Percentiles rank a stretch among this genome's conserved stretches.
Evolutionary conservation across 2,113 vertebrate genomes (phyloP).

Genomic region (Salminus brasiliensis): DNA sequence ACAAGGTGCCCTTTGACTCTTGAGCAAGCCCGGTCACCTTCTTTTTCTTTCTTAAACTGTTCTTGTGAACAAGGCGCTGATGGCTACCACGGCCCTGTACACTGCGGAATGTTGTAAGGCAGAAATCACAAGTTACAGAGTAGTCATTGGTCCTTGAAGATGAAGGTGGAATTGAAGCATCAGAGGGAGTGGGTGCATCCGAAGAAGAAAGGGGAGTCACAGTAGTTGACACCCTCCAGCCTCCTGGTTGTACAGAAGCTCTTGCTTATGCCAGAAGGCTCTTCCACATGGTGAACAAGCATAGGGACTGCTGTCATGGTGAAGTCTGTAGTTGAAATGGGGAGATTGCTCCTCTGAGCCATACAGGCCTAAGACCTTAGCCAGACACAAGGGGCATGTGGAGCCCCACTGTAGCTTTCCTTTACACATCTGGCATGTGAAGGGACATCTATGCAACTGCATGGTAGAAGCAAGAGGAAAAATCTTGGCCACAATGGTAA

Average conservation of each 20-base stretch:
- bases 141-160: constrained; percentile 28
- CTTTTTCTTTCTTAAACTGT: neutral
- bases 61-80: constrained; percentile 42
- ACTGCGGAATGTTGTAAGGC: constrained; percentile 56
- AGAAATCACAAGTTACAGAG: constrained; percentile 51
- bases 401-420: constrained; percentile 40
- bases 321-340: constrained; percentile 49
- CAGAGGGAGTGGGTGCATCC: constrained; percentile 30
- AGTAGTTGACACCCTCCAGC: constrained; percentile 59
- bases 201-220: constrained; percentile 30
- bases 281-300: constrained; percentile 69
- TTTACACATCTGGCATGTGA: constrained; percentile 47
- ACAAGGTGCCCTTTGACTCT: constrained; percentile 42
- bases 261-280: constrained; percentile 71
- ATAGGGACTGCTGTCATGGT: constrained; percentile 61
- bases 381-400: constrained; percentile 38
- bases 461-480: constrained; percentile 70
- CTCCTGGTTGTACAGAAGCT: constrained; percentile 73
- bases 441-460: constrained; percentile 66
- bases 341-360: constrained; percentile 37
- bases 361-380: constrained; percentile 6
- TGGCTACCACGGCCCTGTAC: constrained; percentile 60
- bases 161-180: constrained; percentile 22
- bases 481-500: constrained; percentile 63
- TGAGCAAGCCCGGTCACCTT: neutral